Evolutionary conservation across 2,797 vertebrate species (phyloP), one percentile per base, ranked within the genome.

Genomic region (Bucorvus abyssinicus): DNA sequence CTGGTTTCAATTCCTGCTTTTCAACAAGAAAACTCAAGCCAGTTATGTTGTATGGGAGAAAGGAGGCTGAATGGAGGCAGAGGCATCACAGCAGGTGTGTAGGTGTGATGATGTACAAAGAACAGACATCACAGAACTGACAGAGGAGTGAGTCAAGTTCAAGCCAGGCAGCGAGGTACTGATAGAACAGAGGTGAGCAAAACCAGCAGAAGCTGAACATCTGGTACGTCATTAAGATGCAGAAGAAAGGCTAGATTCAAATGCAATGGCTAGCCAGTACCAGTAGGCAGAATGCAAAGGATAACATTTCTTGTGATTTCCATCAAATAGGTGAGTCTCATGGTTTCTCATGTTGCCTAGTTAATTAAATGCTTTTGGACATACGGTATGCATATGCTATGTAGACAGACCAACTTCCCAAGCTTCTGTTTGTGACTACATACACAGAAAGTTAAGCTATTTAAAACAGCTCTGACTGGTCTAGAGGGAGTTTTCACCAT

Each of bases 51-150:
- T 56, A 65, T 16, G 30, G 32, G 73, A 93, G 36, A 75, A 74
- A 77, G 29, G 76, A 88, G 83, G 85, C 45, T 0, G 0, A 92
- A 74, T 38, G 57, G 60, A 93, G 44, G 44, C 76, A 90, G 6
- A 81, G 10, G 38, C 77, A 86, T 75, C 92, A 69, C 83, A 91
- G 90, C 85, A 92, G 77, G 77, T 86, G 63, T 81, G 94, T 95
- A 84, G 90, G 95, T 95, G 84, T 89, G 80, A 71, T 34, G 16
- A 63, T 61, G 24, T 73, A 90, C 67, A 87, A 85, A 87, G 73
- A 52, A 71, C 57, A 86, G 70, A 63, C 14, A 12, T 42, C 59
- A 44, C 5, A 70, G 56, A 81, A 89, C 21, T 44, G 57, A 57
- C 18, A 78, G 61, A 87, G 40, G 16, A 94, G 9, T 23, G 53